These are phyloP conservation scores for Peucedramus taeniatus DNA, from an alignment of 2,113 vertebrate species.

Conservation along the genomic window DNA sequence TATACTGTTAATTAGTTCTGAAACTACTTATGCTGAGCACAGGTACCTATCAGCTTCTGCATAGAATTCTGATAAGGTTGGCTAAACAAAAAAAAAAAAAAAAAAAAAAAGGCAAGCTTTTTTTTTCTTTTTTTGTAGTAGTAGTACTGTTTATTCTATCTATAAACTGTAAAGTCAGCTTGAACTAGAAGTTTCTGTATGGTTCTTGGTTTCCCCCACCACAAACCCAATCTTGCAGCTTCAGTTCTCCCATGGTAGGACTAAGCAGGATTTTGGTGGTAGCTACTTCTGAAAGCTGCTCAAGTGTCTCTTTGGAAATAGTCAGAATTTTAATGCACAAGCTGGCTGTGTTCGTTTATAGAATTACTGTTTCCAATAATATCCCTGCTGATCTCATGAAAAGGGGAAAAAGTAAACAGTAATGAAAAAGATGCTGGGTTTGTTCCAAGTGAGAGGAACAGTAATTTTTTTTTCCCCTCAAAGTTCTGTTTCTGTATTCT, in stretches of 20 bases:
- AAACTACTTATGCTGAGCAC: neutral
- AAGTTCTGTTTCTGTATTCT: neutral
- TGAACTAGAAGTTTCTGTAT: neutral
- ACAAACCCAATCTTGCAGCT: neutral
- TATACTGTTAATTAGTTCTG: neutral
- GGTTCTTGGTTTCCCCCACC: neutral
- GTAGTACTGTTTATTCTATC: neutral
- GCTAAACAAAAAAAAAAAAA: neutral
- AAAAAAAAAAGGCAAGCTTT: no score
- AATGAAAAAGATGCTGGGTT: slow-evolving; percentile 18
- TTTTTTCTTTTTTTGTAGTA: neutral
- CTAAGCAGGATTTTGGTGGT: neutral
- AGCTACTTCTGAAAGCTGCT: slow-evolving; percentile 13
- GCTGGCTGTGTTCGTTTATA: slow-evolving; percentile 10
- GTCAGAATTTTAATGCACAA: slow-evolving; percentile 43
- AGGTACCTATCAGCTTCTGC: neutral
- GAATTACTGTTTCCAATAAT: slow-evolving; percentile 55
- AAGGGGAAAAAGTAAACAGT: neutral
- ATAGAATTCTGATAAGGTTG: neutral
- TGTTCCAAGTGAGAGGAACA: neutral
- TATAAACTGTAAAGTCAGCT: neutral
- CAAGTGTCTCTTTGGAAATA: slow-evolving; percentile 25
- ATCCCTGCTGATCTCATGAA: slow-evolving; percentile 45
- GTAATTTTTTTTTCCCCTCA: neutral
- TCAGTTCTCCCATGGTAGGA: neutral